phyloP scores from a whole-genome alignment of 2,888 invertebrate species.

The Nasonovia ribisnigri region DNA sequence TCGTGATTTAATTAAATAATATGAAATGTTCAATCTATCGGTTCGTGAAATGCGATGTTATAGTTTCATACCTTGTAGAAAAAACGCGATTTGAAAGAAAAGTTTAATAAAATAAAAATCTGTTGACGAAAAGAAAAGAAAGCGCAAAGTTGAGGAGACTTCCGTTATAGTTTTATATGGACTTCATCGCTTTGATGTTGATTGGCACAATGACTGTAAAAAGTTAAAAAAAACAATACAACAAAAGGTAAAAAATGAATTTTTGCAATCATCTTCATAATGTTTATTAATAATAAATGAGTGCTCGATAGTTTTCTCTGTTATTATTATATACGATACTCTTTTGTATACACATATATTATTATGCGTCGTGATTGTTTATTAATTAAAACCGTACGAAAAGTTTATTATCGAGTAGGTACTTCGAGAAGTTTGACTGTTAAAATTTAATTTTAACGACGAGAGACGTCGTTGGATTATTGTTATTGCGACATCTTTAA shows the following conservation, averaged over 20 bases:
- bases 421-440: constrained; percentile 30
- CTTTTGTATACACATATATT: neutral
- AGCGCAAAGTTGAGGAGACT: neutral
- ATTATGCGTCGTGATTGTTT: neutral
- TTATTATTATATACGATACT: neutral
- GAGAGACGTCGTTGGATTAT: constrained; percentile 44
- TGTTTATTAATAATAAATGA: neutral
- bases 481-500: neutral
- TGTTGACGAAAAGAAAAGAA: neutral
- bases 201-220: neutral
- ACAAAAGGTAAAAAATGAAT: neutral
- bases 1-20: neutral
- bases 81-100: neutral
- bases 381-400: constrained; percentile 18
- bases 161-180: neutral
- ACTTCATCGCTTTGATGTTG: neutral
- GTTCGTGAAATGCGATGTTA: neutral
- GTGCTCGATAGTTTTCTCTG: neutral
- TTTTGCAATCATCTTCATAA: neutral
- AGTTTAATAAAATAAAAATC: neutral
- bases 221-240: neutral
- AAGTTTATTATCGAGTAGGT: constrained; percentile 30
- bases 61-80: neutral
- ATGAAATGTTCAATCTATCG: neutral
- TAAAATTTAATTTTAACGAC: constrained; percentile 31